These are phyloP conservation scores for Rotaria macrura DNA, from an alignment of 2,888 invertebrate species.

Conservation along the genomic window DNA sequence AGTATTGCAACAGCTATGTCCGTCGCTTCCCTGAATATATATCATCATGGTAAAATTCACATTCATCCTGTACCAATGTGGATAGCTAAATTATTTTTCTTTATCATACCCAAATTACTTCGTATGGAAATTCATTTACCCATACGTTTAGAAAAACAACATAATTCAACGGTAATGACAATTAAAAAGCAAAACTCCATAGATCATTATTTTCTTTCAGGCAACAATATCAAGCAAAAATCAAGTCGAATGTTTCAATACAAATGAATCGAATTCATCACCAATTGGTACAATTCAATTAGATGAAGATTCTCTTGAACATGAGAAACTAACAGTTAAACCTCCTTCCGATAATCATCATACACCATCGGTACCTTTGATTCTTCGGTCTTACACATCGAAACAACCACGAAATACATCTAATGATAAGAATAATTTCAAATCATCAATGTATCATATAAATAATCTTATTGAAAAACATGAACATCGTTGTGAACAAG, in stretches of 20 bases:
- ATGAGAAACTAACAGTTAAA: neutral
- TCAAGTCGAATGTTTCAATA: neutral
- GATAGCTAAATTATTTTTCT: slow-evolving; percentile 62
- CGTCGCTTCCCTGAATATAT: slow-evolving; percentile 51
- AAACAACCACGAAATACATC: neutral
- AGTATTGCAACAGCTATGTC: slow-evolving; percentile 53
- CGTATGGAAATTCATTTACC: slow-evolving; percentile 19
- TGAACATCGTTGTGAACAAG: neutral
- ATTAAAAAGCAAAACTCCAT: too few species aligned
- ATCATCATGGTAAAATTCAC: slow-evolving; percentile 65
- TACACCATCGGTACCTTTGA: neutral
- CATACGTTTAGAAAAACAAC: neutral
- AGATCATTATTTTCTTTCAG: too few species aligned
- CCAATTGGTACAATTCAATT: neutral
- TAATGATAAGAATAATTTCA: neutral
- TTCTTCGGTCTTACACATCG: neutral
- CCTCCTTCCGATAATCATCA: neutral
- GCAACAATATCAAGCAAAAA: too few species aligned
- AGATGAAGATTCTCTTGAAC: neutral
- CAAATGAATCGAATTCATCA: too few species aligned
- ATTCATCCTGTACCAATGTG: slow-evolving; percentile 67
- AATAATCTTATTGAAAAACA: neutral
- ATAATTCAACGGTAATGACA: too few species aligned
- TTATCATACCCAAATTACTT: slow-evolving; percentile 22
- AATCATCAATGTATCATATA: neutral